Evolutionary conservation across 2,113 vertebrate species (phyloP), one percentile per base, ranked within the genome.

Genomic region (Actinemys pallida): DNA sequence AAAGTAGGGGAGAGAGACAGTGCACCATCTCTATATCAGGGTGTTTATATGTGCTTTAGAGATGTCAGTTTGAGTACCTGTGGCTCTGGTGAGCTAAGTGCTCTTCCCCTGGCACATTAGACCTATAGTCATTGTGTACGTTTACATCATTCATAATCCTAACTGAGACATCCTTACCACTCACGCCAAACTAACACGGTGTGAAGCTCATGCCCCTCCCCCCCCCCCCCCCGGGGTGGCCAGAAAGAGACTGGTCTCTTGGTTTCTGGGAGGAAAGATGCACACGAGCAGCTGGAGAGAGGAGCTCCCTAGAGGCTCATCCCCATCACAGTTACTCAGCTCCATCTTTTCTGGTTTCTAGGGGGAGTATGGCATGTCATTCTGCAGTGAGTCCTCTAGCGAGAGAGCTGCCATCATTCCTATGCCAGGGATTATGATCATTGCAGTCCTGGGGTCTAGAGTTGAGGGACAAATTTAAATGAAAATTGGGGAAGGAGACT

Each of bases 321-420:
- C n/a, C 8, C 82, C 22, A 2, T 0, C 0, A 65, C 0, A 65
- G 11, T 8, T 42, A 20, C 19, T 75, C 9, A 20, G 17, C 22
- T n/a, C 20, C 11, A 42, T 9, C 9, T 42, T 75, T 75, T 22
- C n/a, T 75, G 69, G 69, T 75, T 75, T 39, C 69, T 75, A 42
- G 69, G 39, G n/a, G 9, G 10, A 42, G n/a, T n/a, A 75, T n/a
- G 20, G 20, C 17, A 39, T 22, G 69, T 10, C 69, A 75, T 42
- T 75, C 39, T 42, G 69, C 16, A 42, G 69, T 10, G n/a, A 75
- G 19, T 75, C 20, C 2, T 42, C 39, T 75, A 24, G n/a, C 20
- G 22, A 22, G 39, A 75, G n/a, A 35, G 35, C 16, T 16, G 13
- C 62, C 14, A 16, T 75, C 69, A 75, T 10, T n/a, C 65, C 65